Conservation (phyloP, 92 coral and sea anemone species). For the Plumapathes pennacea region DNA sequence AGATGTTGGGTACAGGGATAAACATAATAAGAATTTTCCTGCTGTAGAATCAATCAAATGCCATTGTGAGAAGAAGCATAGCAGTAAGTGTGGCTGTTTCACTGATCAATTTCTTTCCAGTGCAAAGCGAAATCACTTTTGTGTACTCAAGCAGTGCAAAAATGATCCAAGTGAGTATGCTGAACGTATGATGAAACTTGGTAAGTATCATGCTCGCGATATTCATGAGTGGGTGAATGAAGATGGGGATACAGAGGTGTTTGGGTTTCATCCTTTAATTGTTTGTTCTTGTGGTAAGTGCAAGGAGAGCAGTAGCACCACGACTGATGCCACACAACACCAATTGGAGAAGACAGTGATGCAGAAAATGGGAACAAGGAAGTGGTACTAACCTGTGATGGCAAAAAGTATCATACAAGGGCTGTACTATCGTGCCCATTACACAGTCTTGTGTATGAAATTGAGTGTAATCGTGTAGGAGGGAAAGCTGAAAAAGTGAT, state of each 20-base stretch:
- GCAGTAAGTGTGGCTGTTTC: conserved; percentile 45
- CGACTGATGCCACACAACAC: too few species aligned
- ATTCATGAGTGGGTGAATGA: conserved; percentile 40
- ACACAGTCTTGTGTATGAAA: conserved; percentile 44
- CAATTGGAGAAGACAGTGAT: not conserved
- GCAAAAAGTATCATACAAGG: conserved; percentile 28
- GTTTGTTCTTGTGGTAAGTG: conserved; percentile 32
- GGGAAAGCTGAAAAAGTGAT: conserved; percentile 19
- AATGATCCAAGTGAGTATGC: conserved; percentile 30
- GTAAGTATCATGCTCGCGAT: conserved; percentile 49
- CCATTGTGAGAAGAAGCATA: conserved; percentile 20
- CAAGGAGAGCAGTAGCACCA: too few species aligned
- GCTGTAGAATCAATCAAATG: conserved; percentile 27
- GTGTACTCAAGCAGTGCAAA: conserved; percentile 26
- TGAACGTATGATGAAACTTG: conserved; percentile 33
- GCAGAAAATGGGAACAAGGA: not conserved
- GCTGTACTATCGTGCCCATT: conserved; percentile 24
- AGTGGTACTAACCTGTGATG: conserved; percentile 11
- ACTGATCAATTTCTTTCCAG: conserved; percentile 19
- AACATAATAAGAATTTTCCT: conserved; percentile 21
- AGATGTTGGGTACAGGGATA: conserved; percentile 10
- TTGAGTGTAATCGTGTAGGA: conserved; percentile 36
- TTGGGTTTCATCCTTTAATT: conserved; percentile 30
- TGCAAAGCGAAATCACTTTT: conserved; percentile 54
- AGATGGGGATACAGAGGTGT: conserved; percentile 13